Conservation (phyloP, 2,888 invertebrate species). For the Lochmaea capreae region DNA sequence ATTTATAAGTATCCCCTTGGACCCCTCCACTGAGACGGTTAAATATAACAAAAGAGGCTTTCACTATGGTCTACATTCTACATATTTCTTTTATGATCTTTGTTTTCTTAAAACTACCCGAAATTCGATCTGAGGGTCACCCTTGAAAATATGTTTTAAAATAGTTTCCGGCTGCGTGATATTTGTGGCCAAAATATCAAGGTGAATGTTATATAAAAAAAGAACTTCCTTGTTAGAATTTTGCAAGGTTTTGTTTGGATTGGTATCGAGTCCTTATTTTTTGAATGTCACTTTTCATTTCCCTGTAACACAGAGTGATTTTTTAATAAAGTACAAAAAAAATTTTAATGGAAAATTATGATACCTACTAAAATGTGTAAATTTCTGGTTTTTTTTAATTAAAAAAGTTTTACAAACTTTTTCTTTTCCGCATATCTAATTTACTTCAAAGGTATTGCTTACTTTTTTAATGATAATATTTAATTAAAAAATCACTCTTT, state of each 20-base stretch:
- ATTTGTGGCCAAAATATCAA: conserved; percentile 46
- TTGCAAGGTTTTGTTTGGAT: conserved; percentile 39
- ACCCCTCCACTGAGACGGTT: neutral
- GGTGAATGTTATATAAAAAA: conserved; percentile 41
- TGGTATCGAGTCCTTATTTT: conserved; percentile 39
- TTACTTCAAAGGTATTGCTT: no score
- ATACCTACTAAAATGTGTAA: no score
- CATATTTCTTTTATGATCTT: conserved; percentile 22
- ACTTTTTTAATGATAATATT: no score
- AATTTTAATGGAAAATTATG: no score
- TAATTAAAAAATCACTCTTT: no score
- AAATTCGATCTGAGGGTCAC: conserved; percentile 37
- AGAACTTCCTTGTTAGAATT: conserved; percentile 44
- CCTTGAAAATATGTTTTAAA: conserved; percentile 37
- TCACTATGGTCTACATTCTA: conserved; percentile 7
- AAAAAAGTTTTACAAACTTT: no score
- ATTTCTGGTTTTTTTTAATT: no score
- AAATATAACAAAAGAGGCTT: conserved; percentile 41
- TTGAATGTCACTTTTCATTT: neutral
- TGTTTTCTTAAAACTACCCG: conserved; percentile 33
- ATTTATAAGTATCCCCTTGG: no score
- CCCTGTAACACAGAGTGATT: no score
- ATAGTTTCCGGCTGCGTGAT: conserved; percentile 44
- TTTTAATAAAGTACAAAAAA: no score
- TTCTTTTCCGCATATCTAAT: no score